A percentile compares a stretch with the other conserved stretches of the same genome.
phyloP scores from a whole-genome alignment of 2,113 vertebrate species.

The Amblyopsis rosae region DNA sequence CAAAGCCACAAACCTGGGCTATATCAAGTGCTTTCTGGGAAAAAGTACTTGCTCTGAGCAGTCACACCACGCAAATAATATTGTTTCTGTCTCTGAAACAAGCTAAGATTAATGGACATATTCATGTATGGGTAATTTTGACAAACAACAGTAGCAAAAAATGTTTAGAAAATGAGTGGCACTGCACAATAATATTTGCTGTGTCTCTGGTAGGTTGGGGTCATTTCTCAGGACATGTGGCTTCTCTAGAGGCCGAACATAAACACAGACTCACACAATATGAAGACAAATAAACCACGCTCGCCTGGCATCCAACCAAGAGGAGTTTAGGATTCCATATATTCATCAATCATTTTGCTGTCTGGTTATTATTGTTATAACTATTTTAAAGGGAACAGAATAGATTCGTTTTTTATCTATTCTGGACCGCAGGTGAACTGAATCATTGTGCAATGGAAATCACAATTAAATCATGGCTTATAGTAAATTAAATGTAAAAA shows the following conservation, averaged over 20 bases:
- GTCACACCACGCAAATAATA: not conserved
- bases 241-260: slow-evolving; percentile 55
- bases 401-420: too few species aligned
- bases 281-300: slow-evolving; percentile 67
- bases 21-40: not conserved
- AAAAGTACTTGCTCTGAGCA: not conserved
- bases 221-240: slow-evolving; percentile 63
- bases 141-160: not conserved
- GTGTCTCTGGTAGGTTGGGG: slow-evolving; percentile 32
- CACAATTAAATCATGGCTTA: too few species aligned
- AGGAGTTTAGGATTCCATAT: slow-evolving; percentile 56
- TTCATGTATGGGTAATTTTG: not conserved
- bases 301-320: slow-evolving; percentile 50
- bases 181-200: slow-evolving; percentile 44
- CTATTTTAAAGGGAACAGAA: not conserved
- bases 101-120: slow-evolving; percentile 3
- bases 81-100: not conserved
- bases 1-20: not conserved
- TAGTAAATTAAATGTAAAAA: too few species aligned
- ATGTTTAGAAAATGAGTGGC: slow-evolving; percentile 28
- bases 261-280: slow-evolving; percentile 61
- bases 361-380: slow-evolving; percentile 55
- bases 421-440: too few species aligned
- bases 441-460: too few species aligned
- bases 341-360: slow-evolving; percentile 66